Evolutionary conservation across 2,888 invertebrate species (phyloP), one percentile per base, ranked within the genome.

Genomic region (Drosophila niveifrons): DNA sequence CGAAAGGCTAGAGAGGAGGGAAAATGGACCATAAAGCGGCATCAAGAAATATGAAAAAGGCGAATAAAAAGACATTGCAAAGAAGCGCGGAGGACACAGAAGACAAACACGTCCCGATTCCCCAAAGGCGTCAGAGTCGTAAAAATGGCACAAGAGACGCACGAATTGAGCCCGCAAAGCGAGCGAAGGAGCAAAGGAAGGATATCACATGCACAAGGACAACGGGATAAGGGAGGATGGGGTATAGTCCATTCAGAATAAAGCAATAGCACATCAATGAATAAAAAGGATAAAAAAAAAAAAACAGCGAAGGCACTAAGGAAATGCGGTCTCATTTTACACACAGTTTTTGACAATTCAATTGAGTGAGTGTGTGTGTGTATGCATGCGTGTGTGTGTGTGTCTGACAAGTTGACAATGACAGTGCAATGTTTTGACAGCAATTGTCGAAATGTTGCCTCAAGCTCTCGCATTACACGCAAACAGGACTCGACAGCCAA

Each of bases 341-440:
- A 77, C 63, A 59, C 65, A 66, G 2, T 57, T 61, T 66, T 66
- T 43, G 58, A 66, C 77, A 84, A 68, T 82, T 72, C 69, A 75
- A 78, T 82, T 72, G 65, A 67, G 11, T 29, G 28, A 31, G 47
- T 34, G 13, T 41, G 48, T 17, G 18, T 8, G 43, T 43, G 55
- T 18, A 41, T 43, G 47, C n/a, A 55, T 36, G 55, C 17, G 58
- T 36, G 63, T 44, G 58, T 46, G 28, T 61, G 52, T 53, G 65
- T 65, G 41, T 61, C 57, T 68, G 77, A 80, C 71, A 65, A 51
- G 64, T 74, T 72, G 73, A 80, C 82, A 88, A 79, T 81, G 86
- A 81, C 78, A 74, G 72, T 68, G 75, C 75, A 66, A 57, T 89
- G 84, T 89, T 89, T 88, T 89, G 89, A 90, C 89, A 89, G 78